These are phyloP conservation scores for Drosophila quadrilineata DNA, from an alignment of 1,140 invertebrate genomes.

Conservation along the genomic window DNA sequence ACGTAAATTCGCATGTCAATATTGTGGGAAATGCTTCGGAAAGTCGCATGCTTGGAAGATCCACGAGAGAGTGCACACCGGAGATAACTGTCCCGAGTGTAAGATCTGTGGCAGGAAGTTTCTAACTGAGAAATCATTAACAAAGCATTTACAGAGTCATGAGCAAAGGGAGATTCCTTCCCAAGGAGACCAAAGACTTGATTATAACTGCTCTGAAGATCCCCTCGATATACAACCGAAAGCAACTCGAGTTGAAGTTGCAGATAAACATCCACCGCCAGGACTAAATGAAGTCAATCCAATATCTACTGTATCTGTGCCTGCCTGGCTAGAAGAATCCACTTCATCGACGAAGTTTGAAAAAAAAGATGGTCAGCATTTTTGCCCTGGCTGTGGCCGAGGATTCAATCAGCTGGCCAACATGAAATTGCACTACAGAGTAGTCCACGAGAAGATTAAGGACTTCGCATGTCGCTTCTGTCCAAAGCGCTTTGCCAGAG, in stretches of 20 bases:
- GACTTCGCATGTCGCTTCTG: slow-evolving; percentile 75
- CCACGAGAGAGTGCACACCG: slow-evolving; percentile 78
- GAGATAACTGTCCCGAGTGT: slow-evolving; percentile 81
- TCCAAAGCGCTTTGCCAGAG: slow-evolving; percentile 68
- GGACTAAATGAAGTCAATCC: slow-evolving; percentile 71
- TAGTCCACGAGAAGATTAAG: slow-evolving; percentile 75
- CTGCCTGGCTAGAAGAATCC: slow-evolving; percentile 71
- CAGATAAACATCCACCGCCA: slow-evolving; percentile 65
- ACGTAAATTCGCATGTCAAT: slow-evolving; percentile 70
- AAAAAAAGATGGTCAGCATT: slow-evolving; percentile 71
- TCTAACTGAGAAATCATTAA: slow-evolving; percentile 62
- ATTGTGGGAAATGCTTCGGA: slow-evolving; percentile 73
- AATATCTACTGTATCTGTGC: slow-evolving; percentile 64
- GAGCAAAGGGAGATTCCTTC: slow-evolving; percentile 51
- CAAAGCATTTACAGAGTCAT: slow-evolving; percentile 67
- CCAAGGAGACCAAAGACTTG: not conserved
- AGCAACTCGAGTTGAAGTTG: slow-evolving; percentile 54
- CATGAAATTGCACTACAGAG: slow-evolving; percentile 70
- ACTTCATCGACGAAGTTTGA: slow-evolving; percentile 69
- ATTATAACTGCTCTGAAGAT: slow-evolving; percentile 10
- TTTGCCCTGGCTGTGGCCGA: slow-evolving; percentile 69
- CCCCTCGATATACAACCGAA: slow-evolving; percentile 7
- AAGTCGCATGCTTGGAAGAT: slow-evolving; percentile 68
- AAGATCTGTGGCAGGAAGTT: slow-evolving; percentile 72
- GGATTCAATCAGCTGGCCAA: slow-evolving; percentile 70